phyloP scores from a whole-genome alignment of 2,888 invertebrate genomes.

The Eupithecia dodoneata region DNA sequence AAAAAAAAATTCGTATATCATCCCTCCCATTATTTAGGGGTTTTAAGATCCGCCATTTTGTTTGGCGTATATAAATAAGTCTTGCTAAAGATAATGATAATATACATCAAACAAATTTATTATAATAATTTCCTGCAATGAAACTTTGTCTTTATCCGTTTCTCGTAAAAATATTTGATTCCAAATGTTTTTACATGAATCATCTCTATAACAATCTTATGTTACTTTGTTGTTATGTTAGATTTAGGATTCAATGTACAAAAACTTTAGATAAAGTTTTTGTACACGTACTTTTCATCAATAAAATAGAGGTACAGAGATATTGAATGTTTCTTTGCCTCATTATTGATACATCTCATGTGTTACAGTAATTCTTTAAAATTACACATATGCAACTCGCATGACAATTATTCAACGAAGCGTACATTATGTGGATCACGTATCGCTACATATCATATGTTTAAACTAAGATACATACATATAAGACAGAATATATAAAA shows the following conservation, averaged over 20 bases:
- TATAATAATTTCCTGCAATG: conserved; percentile 3
- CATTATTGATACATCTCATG: not conserved
- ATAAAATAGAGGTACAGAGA: no score
- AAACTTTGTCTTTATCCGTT: conserved; percentile 4
- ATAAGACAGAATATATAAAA: not conserved
- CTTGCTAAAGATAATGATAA: not conserved
- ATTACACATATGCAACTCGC: conserved; percentile 45
- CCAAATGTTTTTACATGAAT: not conserved
- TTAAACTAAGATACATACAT: not conserved
- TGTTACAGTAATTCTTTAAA: conserved; percentile 23
- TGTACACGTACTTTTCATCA: no score
- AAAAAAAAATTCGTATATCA: not conserved
- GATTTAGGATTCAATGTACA: not conserved
- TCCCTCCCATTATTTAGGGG: not conserved
- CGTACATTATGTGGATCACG: conserved; percentile 51
- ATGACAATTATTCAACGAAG: conserved; percentile 52
- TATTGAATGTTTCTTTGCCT: not conserved
- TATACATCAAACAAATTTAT: not conserved
- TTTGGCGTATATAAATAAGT: not conserved
- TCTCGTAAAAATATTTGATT: not conserved
- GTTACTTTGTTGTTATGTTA: not conserved
- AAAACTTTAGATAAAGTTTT: not conserved
- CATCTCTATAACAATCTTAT: not conserved
- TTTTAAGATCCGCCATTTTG: not conserved
- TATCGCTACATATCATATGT: conserved; percentile 26